Conservation (phyloP, 2,888 invertebrate genomes). For the Keiferia lycopersicella region DNA sequence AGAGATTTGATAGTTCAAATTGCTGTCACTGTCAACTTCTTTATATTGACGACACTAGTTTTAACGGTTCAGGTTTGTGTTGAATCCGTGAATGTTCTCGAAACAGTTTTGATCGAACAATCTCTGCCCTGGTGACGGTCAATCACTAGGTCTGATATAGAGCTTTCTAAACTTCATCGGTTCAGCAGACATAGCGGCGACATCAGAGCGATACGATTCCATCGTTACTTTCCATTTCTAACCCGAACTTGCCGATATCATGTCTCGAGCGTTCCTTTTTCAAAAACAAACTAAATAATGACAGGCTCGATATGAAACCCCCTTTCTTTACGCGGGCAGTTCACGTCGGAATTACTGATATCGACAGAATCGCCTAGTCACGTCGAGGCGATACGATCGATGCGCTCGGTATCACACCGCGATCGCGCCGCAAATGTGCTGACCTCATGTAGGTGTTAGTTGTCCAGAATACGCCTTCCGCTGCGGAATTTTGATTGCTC, state of each 20-base stretch:
- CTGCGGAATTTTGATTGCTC: slow-evolving; percentile 54
- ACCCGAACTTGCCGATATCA: slow-evolving; percentile 40
- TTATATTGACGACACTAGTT: no score
- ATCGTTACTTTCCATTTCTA: slow-evolving; percentile 23
- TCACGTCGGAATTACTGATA: slow-evolving; percentile 68
- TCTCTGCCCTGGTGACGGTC: background rate
- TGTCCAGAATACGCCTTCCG: slow-evolving; percentile 59
- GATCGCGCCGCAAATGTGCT: slow-evolving; percentile 74
- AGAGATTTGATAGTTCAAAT: no score
- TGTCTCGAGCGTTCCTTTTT: slow-evolving; percentile 39
- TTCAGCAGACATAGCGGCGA: slow-evolving; percentile 5
- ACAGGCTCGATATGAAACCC: slow-evolving; percentile 59
- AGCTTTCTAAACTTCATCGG: slow-evolving; percentile 5
- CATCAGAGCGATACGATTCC: slow-evolving; percentile 10
- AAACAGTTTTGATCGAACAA: background rate
- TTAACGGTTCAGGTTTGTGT: no score
- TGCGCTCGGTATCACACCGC: slow-evolving; percentile 75
- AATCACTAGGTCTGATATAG: background rate
- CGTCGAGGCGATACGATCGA: slow-evolving; percentile 68
- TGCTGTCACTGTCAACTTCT: no score
- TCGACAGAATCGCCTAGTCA: slow-evolving; percentile 74
- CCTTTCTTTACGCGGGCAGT: slow-evolving; percentile 67
- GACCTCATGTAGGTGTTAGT: slow-evolving; percentile 74
- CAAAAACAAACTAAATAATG: slow-evolving; percentile 62
- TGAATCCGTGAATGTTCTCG: background rate